A percentile compares a stretch with the other conserved stretches of the same genome.
Conservation (phyloP, 1,140 invertebrate species). For the Drosophila kohkoa region DNA sequence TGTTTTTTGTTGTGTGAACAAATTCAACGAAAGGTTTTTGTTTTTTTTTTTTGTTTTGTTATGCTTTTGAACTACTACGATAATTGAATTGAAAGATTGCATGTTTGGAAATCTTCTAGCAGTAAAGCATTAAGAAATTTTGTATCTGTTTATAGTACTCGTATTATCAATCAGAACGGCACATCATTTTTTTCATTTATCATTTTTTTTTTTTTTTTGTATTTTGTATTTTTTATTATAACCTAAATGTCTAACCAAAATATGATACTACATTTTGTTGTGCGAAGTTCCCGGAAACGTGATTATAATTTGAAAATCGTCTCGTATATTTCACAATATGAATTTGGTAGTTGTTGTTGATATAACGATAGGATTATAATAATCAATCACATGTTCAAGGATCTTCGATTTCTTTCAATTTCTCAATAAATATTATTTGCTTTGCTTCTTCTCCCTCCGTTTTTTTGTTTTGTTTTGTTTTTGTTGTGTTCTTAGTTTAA, state of each 20-base stretch:
- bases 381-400: constrained; percentile 13
- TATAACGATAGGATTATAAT: constrained; percentile 14
- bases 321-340: constrained; percentile 14
- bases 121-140: constrained; percentile 36
- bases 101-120: constrained; percentile 29
- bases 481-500: constrained; percentile 26
- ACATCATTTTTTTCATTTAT: constrained; percentile 35
- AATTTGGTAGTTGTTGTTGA: constrained; percentile 4
- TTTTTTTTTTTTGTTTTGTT: constrained; percentile 13
- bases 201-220: constrained; percentile 8
- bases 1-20: constrained; percentile 26
- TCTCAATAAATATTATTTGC: constrained; percentile 22
- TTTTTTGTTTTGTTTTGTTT: background rate
- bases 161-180: constrained; percentile 43
- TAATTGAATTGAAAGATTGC: constrained; percentile 46
- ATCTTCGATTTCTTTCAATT: constrained; percentile 9
- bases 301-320: constrained; percentile 17
- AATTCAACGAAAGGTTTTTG: constrained; percentile 38
- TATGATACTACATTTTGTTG: constrained; percentile 18
- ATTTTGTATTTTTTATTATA: constrained; percentile 30
- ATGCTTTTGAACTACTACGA: constrained; percentile 33
- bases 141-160: constrained; percentile 16
- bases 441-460: background rate
- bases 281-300: constrained; percentile 17
- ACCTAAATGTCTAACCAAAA: constrained; percentile 32